Evolutionary conservation across 92 coral and sea anemone species (phyloP), one percentile per base, ranked within the genome.

Genomic region (Palythoa grandis): DNA sequence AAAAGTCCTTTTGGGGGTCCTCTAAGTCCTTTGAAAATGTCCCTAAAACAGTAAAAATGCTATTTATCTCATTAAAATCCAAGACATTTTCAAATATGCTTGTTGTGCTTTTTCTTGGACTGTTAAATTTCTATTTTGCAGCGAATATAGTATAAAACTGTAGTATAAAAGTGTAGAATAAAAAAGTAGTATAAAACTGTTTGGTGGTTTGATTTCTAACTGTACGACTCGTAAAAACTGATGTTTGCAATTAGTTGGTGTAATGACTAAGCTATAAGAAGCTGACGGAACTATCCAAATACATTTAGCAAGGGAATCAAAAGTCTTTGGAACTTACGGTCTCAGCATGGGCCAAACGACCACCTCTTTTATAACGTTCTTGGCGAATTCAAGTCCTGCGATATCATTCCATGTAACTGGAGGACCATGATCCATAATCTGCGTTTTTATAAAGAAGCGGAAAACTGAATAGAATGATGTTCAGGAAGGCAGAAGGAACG

Each of bases 381-480:
- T 96, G 38, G 99, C 99, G 82, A 96, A 96, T 88, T 95, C 98
- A 80, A 96, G 82, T 5, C 99, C 99, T 74, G 99, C 99, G 87
- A 96, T 95, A 71, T 96, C 99, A 89, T 88, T 90, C 99, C 99
- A 96, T 16, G 93, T 87, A 53, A 96, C 76, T 1, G 97, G 96
- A 17, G 98, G 98, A 35, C 99, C 98, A 86, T 96, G 98, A 71
- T 96, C 99, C 99, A 96, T 95, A 25, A 96, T 96, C 99, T 96
- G 58, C 15, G 5, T 57, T 56, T 67, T 14, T 29, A 29, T 1
- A 29, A 73, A 72, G 69, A 14, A 43, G 2, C 61, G 24, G 13
- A 54, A 40, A 72, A 14, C 22, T 24, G 54, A 71, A 17, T 11
- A 16, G n/a, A 6, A n/a, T 58, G 35, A 58, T 14, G 20, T 14